Evolutionary conservation across 2,888 invertebrate genomes (phyloP), one percentile per base, ranked within the genome.

Genomic region (Amiota mariae): DNA sequence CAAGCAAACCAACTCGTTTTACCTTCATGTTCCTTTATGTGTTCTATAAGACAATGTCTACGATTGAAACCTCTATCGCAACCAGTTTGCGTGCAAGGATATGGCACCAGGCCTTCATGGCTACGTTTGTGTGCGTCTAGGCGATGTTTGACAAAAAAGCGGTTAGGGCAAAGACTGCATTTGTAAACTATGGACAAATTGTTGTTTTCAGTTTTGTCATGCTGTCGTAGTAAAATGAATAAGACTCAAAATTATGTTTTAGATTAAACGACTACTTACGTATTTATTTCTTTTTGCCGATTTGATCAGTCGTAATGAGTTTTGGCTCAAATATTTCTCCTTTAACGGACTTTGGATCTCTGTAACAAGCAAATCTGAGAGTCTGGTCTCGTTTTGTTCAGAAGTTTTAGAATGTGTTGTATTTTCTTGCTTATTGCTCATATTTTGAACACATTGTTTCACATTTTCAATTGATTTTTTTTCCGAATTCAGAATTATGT

Each of bases 71-170:
- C 73, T n/a, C 78, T 76, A 8, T 77, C 75, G 70, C 89, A 88
- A 2, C 78, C 82, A 0, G 76, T 71, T 9, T 79, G 80, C 0
- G 80, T 75, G 70, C 88, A 89, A 0, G 81, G 79, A 71, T 87
- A 87, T 3, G 86, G 81, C 15, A 78, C 73, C 0, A 84, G 78
- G 0, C 85, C 87, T 9, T 85, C 77, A 56, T 89, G 88, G 18
- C 78, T 77, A 0, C 85, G 82, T 56, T 79, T 80, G 36, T 88
- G 88, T 0, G 82, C 84, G 0, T 75, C 47, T 2, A 87, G 74
- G 0, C 82, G 80, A 72, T 81, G 77, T 4, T 80, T 72, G 48
- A 81, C 79, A 1, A 75, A 70, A 20, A 88, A 88, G 0, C 75
- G 75, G 24, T 73, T 74, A 0, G 73, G 71, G 46, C 88, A 88